phyloP scores from a whole-genome alignment of 2,113 vertebrate genomes.

The Gnathonemus echidnorhynchus region DNA sequence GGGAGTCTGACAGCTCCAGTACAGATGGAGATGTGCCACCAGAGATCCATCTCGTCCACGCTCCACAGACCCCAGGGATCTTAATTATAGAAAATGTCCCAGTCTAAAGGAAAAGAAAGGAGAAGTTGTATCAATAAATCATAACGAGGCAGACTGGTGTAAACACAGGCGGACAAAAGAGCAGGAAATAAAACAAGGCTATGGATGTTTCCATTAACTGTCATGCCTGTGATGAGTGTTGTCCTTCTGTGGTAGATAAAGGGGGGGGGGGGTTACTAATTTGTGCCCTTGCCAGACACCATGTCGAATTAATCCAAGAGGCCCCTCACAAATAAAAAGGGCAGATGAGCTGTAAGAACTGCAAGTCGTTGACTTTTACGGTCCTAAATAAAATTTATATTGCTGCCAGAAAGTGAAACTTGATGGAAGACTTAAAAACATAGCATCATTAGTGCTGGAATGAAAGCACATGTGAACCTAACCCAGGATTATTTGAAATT shows the following conservation, averaged over 20 bases:
- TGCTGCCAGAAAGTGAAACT: neutral
- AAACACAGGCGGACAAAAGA: constrained; percentile 19
- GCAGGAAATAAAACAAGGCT: constrained; percentile 27
- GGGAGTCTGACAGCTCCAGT: constrained; percentile 57
- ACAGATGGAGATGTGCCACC: constrained; percentile 66
- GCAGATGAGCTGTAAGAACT: neutral
- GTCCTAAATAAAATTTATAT: neutral
- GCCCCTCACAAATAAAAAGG: neutral
- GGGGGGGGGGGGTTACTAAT: constrained; percentile 48
- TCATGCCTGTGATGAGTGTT: constrained; percentile 50
- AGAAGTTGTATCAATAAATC: constrained; percentile 49
- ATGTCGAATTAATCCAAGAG: constrained; percentile 47
- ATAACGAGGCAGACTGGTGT: constrained; percentile 34
- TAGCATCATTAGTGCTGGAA: neutral
- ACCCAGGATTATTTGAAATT: neutral
- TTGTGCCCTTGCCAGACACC: constrained; percentile 47
- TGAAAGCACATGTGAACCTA: neutral
- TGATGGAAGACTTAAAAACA: neutral
- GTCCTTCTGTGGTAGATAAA: constrained; percentile 48
- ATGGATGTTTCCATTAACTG: constrained; percentile 55
- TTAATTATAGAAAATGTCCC: constrained; percentile 37
- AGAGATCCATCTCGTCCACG: constrained; percentile 68
- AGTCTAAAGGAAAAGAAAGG: constrained; percentile 17
- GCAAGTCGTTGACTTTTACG: neutral
- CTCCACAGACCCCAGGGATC: constrained; percentile 47